These are phyloP conservation scores for Catostomus latipinnis DNA, from an alignment of 2,797 vertebrate species.

Conservation along the genomic window DNA sequence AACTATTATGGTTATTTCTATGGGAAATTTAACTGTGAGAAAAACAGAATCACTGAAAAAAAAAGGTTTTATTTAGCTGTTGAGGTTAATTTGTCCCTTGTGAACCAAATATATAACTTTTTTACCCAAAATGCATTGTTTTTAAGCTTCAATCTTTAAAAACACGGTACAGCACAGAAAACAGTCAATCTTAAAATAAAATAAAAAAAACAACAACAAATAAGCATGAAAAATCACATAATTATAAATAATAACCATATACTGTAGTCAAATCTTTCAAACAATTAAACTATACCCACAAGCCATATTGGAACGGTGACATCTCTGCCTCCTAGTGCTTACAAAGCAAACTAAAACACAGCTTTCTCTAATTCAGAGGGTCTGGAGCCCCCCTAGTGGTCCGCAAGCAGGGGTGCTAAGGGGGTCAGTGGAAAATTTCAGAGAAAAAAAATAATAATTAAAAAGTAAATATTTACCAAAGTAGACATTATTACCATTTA, in stretches of 20 bases:
- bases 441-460: too few species aligned
- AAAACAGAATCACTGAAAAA: neutral
- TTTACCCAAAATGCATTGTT: neutral
- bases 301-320: slow-evolving; percentile 36
- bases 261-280: neutral
- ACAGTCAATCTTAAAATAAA: neutral
- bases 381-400: too few species aligned
- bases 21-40: too few species aligned
- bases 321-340: slow-evolving; percentile 61
- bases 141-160: neutral
- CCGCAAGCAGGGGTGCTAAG: too few species aligned
- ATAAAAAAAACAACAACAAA: neutral
- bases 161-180: neutral
- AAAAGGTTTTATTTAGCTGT: too few species aligned
- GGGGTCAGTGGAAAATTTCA: too few species aligned
- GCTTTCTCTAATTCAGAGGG: neutral
- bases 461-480: too few species aligned
- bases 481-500: too few species aligned
- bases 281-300: neutral
- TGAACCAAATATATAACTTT: neutral
- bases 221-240: too few species aligned
- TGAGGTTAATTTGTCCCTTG: neutral
- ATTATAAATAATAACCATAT: too few species aligned
- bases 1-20: neutral
- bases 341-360: slow-evolving; percentile 47